Percentiles rank a stretch among this genome's conserved stretches.
These are phyloP conservation scores for Plebejus melissa DNA, from an alignment of 2,888 invertebrate species.

Conservation along the genomic window DNA sequence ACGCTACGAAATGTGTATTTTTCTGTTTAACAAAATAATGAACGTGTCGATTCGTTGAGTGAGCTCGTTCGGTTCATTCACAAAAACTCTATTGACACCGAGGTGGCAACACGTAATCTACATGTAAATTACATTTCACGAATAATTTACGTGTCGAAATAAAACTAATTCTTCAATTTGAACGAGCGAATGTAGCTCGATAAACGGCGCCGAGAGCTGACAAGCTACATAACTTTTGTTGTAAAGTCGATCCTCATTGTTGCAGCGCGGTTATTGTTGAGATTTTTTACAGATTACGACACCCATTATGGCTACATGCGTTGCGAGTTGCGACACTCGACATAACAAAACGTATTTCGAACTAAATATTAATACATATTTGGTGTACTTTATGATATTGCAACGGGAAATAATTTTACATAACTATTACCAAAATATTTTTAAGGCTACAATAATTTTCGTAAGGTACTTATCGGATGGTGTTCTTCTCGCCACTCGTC, in stretches of 20 bases:
- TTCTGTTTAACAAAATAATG: constrained; percentile 39
- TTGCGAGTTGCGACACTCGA: background rate
- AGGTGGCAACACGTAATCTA: constrained; percentile 34
- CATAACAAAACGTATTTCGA: background rate
- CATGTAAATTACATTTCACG: constrained; percentile 16
- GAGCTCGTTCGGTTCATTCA: constrained; percentile 46
- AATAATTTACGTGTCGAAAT: constrained; percentile 12
- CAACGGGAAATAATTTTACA: background rate
- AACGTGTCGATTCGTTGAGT: constrained; percentile 54
- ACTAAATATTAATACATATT: background rate
- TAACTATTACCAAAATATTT: background rate
- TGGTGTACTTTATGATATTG: background rate
- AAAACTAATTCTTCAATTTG: background rate
- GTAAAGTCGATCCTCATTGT: background rate
- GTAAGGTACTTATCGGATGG: background rate
- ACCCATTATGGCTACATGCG: background rate
- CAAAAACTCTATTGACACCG: constrained; percentile 51
- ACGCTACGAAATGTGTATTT: constrained; percentile 37
- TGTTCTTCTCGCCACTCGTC: background rate
- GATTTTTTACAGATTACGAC: constrained; percentile 14
- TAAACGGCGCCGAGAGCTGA: background rate
- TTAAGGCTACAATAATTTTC: background rate
- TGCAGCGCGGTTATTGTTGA: constrained; percentile 5
- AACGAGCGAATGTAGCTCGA: background rate
- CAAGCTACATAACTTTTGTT: background rate